Evolutionary conservation across 2,797 vertebrate species (phyloP), one percentile per base, ranked within the genome.

Genomic region (Ispidina lecontei): DNA sequence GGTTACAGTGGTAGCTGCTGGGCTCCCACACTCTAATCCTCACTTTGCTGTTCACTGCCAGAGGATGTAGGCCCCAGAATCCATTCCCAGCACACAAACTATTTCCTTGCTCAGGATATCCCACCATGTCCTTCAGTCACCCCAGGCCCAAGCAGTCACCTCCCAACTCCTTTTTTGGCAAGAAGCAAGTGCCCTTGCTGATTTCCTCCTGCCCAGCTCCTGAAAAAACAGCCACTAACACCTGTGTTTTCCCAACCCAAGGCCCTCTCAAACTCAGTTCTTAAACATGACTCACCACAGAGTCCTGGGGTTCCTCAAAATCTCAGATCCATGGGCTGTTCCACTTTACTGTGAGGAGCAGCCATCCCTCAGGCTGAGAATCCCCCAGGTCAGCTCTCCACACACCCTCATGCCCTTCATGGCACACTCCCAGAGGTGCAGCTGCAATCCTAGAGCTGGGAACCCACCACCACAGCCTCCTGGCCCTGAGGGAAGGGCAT

Each of bases 331-430:
- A 3, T 2, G 6, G 17, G 12, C n/a, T 71, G 25, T 65, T 20
- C 46, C 20, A 13, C 41, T 70, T 71, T n/a, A 10, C 20, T 16
- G 15, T 1, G 5, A 87, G 29, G 59, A 69, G 3, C 26, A 58
- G 19, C 14, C 43, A 7, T 4, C 18, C 13, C 35, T 74, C 28
- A 20, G 33, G 39, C 33, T 75, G 55, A 52, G 26, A 47, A 31
- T 5, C 3, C 18, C 23, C 18, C 35, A 28, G 59, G 31, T 14
- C 49, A 74, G 46, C 37, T 58, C 51, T 33, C 49, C 49, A 29
- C 31, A 51, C 14, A 56, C 6, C 7, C 17, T 0, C 0, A 9
- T 26, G 23, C 10, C 37, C 72, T 8, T 7, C 14, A 1, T 2
- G 3, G 39, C 49, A 89, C 25, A 9, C 39, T 90, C 52, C 19